Base-by-base conservation (phyloP, 2,113 vertebrate genomes). In the Melanerpes aurifrons region DNA sequence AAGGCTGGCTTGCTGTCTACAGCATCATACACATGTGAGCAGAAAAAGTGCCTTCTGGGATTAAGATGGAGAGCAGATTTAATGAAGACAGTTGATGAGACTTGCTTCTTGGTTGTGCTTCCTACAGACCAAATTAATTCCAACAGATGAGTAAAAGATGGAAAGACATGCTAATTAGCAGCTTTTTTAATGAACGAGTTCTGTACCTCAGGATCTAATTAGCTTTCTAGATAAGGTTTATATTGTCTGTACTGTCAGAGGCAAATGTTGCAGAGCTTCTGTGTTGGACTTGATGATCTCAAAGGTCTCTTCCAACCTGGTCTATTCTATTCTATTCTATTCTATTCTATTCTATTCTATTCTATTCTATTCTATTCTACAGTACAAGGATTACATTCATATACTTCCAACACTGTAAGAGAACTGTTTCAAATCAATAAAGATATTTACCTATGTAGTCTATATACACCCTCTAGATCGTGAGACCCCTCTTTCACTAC, bases 151-250 rank as follows among this genome's bases (percentile, higher is more conserved):
- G 67, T 53, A 84, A 87, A 94, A 91, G 81, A 94, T 86, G 74
- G 66, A 58, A 86, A 89, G 63, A 81, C 19, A 43, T 85, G 67
- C 48, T 90, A 90, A 94, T 95, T 75, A 94, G 58, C 70, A 89
- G 69, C 9, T 53, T 82, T 87, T 89, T 85, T 87, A 87, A 84
- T 54, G 54, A 89, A 78, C n/a, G 9, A 75, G 21, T 78, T 87
- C 31, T 72, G 19, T 57, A 14, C 61, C 78, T 74, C 48, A 72
- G 56, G 54, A 75, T 84, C n/a, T 92, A 72, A 87, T 92, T 86
- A 89, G 54, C 67, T 57, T 20, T 86, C 70, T 50, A 78, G 74
- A 68, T 84, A 71, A 77, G 25, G 28, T 22, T 63, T 35, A 57
- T n/a, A 35, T 56, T 89, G 63, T 29, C 45, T 61, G 58, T 66